These are phyloP conservation scores for Turdus rufiventris DNA, from an alignment of 2,113 vertebrate species.

Conservation along the genomic window DNA sequence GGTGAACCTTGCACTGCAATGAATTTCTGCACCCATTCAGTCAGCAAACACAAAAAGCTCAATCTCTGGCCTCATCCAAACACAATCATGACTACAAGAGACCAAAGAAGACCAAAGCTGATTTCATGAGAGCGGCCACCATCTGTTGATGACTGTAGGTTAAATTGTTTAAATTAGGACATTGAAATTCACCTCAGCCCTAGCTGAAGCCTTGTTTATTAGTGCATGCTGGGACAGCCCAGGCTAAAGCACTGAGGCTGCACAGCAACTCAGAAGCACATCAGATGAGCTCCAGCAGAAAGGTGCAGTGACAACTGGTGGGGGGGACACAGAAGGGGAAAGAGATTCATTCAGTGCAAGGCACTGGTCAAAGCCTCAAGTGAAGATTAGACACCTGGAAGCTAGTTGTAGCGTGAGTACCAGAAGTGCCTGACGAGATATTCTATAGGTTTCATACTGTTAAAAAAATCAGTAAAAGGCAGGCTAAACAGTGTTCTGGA, in stretches of 20 bases:
- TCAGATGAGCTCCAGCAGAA: background rate
- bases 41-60: background rate
- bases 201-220: background rate
- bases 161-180: background rate
- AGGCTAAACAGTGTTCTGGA: background rate
- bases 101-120: background rate
- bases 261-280: background rate
- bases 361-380: background rate
- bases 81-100: background rate
- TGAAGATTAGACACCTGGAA: background rate
- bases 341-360: background rate
- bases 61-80: background rate
- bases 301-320: background rate
- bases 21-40: background rate
- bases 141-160: background rate
- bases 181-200: background rate
- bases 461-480: background rate
- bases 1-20: background rate
- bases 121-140: background rate
- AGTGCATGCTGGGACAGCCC: background rate
- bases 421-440: background rate
- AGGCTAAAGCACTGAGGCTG: background rate
- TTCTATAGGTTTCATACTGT: background rate
- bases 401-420: background rate
- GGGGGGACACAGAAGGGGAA: accelerated